These are phyloP conservation scores for Pheosia gnoma DNA, from an alignment of 2,888 invertebrate species.

Conservation along the genomic window DNA sequence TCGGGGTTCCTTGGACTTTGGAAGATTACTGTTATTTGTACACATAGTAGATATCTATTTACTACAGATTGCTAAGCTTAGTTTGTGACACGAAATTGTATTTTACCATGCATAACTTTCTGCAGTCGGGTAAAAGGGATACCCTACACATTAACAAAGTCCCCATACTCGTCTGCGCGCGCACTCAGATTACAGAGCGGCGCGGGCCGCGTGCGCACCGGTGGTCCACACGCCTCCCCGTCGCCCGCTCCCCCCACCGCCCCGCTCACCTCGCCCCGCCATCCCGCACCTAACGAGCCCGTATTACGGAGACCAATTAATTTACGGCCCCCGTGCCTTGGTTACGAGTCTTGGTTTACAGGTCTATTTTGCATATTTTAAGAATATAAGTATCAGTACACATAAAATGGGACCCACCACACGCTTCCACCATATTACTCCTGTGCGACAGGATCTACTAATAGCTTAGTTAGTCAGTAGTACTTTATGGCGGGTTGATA, in stretches of 20 bases:
- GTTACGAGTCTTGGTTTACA: too few relatives aligned
- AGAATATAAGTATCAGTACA: too few relatives aligned
- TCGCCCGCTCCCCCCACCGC: conserved; percentile 21
- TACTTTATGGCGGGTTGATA: too few relatives aligned
- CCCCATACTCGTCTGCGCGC: conserved; percentile 43
- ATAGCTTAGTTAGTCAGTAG: too few relatives aligned
- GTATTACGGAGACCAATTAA: conserved; percentile 48
- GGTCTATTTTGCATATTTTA: too few relatives aligned
- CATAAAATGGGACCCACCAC: too few relatives aligned
- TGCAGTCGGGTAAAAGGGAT: background rate
- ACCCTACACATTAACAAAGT: conserved; percentile 47
- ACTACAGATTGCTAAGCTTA: too few relatives aligned
- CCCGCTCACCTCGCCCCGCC: conserved; percentile 19
- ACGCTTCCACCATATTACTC: too few relatives aligned
- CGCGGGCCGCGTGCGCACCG: conserved; percentile 63
- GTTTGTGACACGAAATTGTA: background rate
- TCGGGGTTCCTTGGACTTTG: too few relatives aligned
- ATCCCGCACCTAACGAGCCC: conserved; percentile 46
- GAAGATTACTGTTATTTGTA: too few relatives aligned
- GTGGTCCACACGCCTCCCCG: conserved; percentile 57
- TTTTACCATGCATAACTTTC: background rate
- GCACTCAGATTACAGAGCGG: conserved; percentile 74
- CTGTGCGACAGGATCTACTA: too few relatives aligned
- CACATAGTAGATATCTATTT: too few relatives aligned
- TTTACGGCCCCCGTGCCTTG: conserved; percentile 31